These are phyloP conservation scores for Vanessa atalanta DNA, from an alignment of 1,140 invertebrate genomes.

Conservation along the genomic window DNA sequence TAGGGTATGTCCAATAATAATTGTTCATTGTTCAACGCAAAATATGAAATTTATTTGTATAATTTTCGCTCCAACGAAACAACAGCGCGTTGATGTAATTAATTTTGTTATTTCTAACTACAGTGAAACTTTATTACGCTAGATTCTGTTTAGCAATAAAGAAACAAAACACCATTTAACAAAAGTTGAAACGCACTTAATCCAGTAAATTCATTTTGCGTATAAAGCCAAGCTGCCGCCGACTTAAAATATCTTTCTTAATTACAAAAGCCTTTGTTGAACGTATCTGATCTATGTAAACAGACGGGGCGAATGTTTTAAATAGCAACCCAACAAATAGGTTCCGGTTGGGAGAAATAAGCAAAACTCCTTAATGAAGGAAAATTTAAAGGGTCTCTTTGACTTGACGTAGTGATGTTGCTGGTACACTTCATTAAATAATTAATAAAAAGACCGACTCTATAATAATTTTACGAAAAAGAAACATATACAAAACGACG, in stretches of 20 bases:
- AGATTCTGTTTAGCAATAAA: constrained; percentile 51
- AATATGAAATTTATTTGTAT: constrained; percentile 42
- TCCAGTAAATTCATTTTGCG: constrained; percentile 77
- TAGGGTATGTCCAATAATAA: constrained; percentile 45
- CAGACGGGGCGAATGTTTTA: constrained; percentile 78
- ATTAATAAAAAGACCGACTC: no score
- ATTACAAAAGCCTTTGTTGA: constrained; percentile 81
- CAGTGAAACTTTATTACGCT: constrained; percentile 35
- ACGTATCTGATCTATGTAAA: constrained; percentile 81
- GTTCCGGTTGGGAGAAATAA: constrained; percentile 76
- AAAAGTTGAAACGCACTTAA: constrained; percentile 74
- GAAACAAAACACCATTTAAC: constrained; percentile 61
- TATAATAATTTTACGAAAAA: no score
- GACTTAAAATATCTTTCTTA: constrained; percentile 81
- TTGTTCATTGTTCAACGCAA: constrained; percentile 44
- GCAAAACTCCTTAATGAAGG: constrained; percentile 76
- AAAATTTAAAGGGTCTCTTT: constrained; percentile 65
- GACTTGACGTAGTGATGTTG: constrained; percentile 22
- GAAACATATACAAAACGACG: no score
- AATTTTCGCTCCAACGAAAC: constrained; percentile 39
- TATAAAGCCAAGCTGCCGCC: constrained; percentile 79
- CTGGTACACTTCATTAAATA: neutral
- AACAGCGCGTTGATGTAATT: constrained; percentile 32
- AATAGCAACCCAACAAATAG: constrained; percentile 79
- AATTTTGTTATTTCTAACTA: constrained; percentile 34